phyloP scores from a whole-genome alignment of 2,113 vertebrate species.

The Lathamus discolor region DNA sequence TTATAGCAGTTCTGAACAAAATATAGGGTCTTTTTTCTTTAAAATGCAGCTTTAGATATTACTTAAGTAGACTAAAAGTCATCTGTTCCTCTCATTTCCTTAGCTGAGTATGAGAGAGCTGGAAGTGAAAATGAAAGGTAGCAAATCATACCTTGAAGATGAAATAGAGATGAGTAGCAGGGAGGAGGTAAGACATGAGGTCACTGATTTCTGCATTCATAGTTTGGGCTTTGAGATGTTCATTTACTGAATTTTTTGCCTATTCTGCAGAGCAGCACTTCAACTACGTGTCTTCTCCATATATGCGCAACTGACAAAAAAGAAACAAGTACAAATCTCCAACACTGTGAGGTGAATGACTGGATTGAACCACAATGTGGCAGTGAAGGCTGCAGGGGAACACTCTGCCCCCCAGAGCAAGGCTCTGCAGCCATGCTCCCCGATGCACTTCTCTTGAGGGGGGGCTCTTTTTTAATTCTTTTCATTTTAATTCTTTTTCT shows the following conservation, averaged over 20 bases:
- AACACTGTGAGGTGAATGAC: not conserved
- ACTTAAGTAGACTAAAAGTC: not conserved
- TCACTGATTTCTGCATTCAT: not conserved
- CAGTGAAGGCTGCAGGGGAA: not conserved
- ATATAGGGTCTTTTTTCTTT: not conserved
- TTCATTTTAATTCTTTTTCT: not conserved
- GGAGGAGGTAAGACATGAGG: not conserved
- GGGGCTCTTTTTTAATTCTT: not conserved
- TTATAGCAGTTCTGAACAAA: not conserved
- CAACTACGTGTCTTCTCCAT: not conserved
- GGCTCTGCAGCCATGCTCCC: not conserved
- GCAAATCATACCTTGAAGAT: not conserved
- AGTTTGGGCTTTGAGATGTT: not conserved
- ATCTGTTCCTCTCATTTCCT: not conserved
- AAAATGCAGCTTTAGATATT: not conserved
- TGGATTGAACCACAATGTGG: not conserved
- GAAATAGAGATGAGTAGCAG: not conserved
- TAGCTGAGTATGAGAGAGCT: not conserved
- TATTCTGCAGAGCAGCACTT: not conserved
- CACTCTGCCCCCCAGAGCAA: not conserved
- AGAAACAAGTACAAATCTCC: not conserved
- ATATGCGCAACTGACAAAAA: not conserved
- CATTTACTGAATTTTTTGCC: not conserved
- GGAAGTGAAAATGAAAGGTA: not conserved
- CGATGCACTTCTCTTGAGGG: accelerated